These are phyloP conservation scores for Aphidius gifuensis DNA, from an alignment of 1,140 invertebrate species.

Conservation along the genomic window DNA sequence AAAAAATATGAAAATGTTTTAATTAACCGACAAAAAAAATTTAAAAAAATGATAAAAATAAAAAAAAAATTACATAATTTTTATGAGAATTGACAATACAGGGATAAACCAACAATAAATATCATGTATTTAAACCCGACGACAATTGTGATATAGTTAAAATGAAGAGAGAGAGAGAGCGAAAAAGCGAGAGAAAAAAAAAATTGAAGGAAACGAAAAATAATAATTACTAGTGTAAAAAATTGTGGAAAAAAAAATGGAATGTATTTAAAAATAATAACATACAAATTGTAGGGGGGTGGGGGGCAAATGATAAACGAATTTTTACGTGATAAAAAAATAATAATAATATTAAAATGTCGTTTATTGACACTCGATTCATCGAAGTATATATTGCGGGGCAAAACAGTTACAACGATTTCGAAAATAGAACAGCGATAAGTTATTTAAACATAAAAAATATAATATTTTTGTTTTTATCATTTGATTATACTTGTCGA, in stretches of 20 bases:
- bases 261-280: slow-evolving; percentile 10
- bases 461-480: too few species aligned
- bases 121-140: slow-evolving; percentile 49
- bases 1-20: slow-evolving; percentile 13
- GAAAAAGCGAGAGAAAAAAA: slow-evolving; percentile 1
- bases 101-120: slow-evolving; percentile 57
- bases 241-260: slow-evolving; percentile 11
- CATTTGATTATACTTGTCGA: too few species aligned
- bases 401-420: neutral
- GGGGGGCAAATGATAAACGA: neutral
- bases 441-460: neutral
- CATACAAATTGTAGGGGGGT: neutral
- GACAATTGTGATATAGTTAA: slow-evolving; percentile 52
- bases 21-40: slow-evolving; percentile 24
- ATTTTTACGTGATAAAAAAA: slow-evolving; percentile 3
- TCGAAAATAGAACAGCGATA: neutral
- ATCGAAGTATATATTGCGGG: neutral
- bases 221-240: slow-evolving; percentile 17
- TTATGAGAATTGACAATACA: slow-evolving; percentile 54
- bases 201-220: slow-evolving; percentile 19
- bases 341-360: neutral
- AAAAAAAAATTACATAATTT: slow-evolving; percentile 30
- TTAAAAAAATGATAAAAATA: slow-evolving; percentile 30
- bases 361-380: slow-evolving; percentile 7
- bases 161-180: slow-evolving; percentile 20